These are phyloP conservation scores for Drosophila subsilvestris DNA, from an alignment of 2,888 invertebrate genomes.

Conservation along the genomic window DNA sequence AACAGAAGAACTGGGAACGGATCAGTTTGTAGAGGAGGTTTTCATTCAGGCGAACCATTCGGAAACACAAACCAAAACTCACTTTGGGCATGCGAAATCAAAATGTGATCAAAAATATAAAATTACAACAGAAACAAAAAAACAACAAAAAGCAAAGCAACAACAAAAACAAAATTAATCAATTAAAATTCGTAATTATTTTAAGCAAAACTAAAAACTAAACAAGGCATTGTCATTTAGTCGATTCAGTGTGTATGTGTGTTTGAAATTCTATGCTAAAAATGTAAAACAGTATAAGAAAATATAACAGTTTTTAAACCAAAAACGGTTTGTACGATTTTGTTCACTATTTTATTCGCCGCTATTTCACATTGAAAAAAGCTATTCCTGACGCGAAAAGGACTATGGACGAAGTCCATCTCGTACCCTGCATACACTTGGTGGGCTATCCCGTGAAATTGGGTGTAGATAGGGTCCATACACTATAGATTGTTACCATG, in stretches of 20 bases:
- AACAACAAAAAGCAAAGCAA: conserved; percentile 40
- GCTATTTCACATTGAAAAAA: too few relatives aligned
- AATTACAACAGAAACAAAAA: conserved; percentile 51
- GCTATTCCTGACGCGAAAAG: too few relatives aligned
- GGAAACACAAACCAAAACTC: conserved; percentile 73
- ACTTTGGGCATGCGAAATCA: conserved; percentile 77
- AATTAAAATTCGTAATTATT: conserved; percentile 70
- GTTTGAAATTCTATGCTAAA: conserved; percentile 79
- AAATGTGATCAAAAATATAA: conserved; percentile 81
- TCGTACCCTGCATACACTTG: too few relatives aligned
- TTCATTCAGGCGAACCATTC: conserved; percentile 70
- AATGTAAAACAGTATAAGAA: conserved; percentile 61
- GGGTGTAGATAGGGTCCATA: too few relatives aligned
- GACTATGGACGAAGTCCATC: too few relatives aligned
- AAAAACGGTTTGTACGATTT: conserved; percentile 33
- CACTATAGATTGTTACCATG: too few relatives aligned
- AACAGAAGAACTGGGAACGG: conserved; percentile 40
- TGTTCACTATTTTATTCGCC: not conserved
- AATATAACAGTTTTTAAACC: conserved; percentile 71
- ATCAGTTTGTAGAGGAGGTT: conserved; percentile 28
- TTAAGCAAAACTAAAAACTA: conserved; percentile 53
- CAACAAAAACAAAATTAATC: conserved; percentile 63
- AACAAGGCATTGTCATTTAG: conserved; percentile 67
- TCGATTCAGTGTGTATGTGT: conserved; percentile 77
- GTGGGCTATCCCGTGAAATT: too few relatives aligned